A percentile compares a stretch with the other conserved stretches of the same genome.
Evolutionary conservation across 2,797 vertebrate genomes (phyloP).

Genomic region (Eupleurogrammus muticus): DNA sequence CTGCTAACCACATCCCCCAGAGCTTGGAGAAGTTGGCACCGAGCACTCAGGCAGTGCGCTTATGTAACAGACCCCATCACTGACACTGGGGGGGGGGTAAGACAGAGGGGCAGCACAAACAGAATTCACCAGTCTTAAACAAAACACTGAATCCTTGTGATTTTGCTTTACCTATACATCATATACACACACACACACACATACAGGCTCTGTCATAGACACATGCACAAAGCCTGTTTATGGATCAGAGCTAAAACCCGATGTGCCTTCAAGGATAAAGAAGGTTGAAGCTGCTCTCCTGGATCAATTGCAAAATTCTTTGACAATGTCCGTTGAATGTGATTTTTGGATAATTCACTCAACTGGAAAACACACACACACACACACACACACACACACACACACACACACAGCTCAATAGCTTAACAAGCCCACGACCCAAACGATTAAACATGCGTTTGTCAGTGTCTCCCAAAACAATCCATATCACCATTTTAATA

Average conservation of each 20-base stretch:
- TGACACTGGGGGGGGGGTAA: conserved; percentile 63
- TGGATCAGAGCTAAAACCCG: conserved; percentile 37
- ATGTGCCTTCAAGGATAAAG: conserved; percentile 36
- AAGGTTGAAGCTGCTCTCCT: conserved; percentile 32
- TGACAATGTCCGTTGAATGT: conserved; percentile 43
- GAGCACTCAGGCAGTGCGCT: conserved; percentile 71
- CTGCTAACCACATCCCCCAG: conserved; percentile 76
- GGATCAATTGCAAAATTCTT: conserved; percentile 26
- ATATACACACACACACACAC: background rate
- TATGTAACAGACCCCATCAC: conserved; percentile 77
- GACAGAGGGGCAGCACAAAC: conserved; percentile 14
- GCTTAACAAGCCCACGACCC: conserved; percentile 1
- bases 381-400: conserved; percentile 7
- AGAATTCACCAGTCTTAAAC: background rate
- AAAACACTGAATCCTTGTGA: too few species aligned
- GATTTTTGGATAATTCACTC: conserved; percentile 41
- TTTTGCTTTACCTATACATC: too few species aligned
- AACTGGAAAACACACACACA: conserved; percentile 27
- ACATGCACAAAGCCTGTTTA: background rate
- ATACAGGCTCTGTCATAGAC: background rate
- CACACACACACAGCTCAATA: conserved; percentile 7
- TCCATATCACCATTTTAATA: conserved; percentile 8
- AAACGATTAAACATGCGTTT: conserved; percentile 11
- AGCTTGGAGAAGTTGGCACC: conserved; percentile 78
- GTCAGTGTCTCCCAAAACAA: background rate